Base-by-base conservation (phyloP, 2,113 vertebrate species). In the Crotalus viridis region DNA sequence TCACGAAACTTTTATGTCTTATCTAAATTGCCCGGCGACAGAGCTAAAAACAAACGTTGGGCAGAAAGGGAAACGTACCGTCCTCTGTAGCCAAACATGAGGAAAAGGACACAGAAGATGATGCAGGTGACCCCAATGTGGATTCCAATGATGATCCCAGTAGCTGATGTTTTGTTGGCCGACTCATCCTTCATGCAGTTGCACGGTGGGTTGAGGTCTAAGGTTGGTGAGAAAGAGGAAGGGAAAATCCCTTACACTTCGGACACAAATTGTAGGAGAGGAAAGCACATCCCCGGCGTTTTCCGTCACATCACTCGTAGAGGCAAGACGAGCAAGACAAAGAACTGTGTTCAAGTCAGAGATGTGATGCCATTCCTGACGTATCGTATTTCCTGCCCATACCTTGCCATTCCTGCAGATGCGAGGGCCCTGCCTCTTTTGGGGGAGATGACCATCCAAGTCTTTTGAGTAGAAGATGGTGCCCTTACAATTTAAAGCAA, bases 71-170 rank as follows among this genome's bases (percentile, higher is more conserved):
- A 19, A 1, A 52, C 97, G 54, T 97, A 99, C 99, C 99, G 99
- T 96, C 99, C 98, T 59, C 98, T 98, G 95, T 99, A 99, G 92
- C 99, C 99, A 88, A 99, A 99, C 96, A 99, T 97, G 54, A 99
- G 99, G 97, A 99, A 99, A 33, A 99, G 98, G 94, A 99, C 98
- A 9, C 99, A 99, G 98, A 99, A 99, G 94, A 99, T 98, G 96
- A 99, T 99, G 97, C 99, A 99, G 0, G 99, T 99, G 97, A 99
- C 98, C 0, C 99, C 99, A 0, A 99, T 99, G 97, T 99, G 99
- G 96, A 99, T 99, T 46, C 99, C 99, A 0, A 99, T 98, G 94
- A 99, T 98, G 93, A 99, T 99, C 95, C 99, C 99, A 0, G 99
- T 99, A 0, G 99, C 98, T 33, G 99, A 99, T 1, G 98, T 98